phyloP scores from a whole-genome alignment of 2,113 vertebrate species.

The Setophaga kirtlandii region DNA sequence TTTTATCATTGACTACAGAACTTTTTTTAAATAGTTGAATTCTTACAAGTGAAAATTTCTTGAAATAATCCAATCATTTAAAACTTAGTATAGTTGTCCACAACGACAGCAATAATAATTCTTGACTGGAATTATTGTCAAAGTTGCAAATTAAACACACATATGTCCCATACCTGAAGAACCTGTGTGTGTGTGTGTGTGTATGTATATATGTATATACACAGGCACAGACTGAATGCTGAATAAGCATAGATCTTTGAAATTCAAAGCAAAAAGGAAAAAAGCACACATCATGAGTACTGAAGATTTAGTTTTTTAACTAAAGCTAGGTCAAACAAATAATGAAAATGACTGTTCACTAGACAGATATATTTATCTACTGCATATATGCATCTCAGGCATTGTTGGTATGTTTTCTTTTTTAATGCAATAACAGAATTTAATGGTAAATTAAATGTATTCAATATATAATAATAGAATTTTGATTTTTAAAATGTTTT shows the following conservation, averaged over 20 bases:
- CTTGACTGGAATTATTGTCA: background rate
- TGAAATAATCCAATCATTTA: background rate
- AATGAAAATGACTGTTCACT: background rate
- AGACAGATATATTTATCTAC: background rate
- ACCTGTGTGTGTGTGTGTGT: background rate
- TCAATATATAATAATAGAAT: background rate
- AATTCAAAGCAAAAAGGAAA: background rate
- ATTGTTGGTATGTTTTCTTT: background rate
- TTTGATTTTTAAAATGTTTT: background rate
- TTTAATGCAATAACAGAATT: background rate
- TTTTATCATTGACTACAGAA: background rate
- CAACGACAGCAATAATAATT: background rate
- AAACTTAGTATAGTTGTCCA: background rate
- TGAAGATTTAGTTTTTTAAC: background rate
- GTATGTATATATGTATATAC: background rate
- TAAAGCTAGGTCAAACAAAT: background rate
- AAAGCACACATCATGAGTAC: background rate
- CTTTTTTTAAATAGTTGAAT: background rate
- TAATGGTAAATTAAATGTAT: background rate
- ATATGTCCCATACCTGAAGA: background rate
- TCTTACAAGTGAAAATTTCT: background rate
- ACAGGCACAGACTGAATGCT: background rate
- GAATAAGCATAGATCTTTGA: background rate
- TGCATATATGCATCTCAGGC: background rate
- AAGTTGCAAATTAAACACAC: background rate